A percentile compares a stretch with the other conserved stretches of the same genome.
phyloP scores from a whole-genome alignment of 2,888 invertebrate genomes.

The Drosophila meridionalis region DNA sequence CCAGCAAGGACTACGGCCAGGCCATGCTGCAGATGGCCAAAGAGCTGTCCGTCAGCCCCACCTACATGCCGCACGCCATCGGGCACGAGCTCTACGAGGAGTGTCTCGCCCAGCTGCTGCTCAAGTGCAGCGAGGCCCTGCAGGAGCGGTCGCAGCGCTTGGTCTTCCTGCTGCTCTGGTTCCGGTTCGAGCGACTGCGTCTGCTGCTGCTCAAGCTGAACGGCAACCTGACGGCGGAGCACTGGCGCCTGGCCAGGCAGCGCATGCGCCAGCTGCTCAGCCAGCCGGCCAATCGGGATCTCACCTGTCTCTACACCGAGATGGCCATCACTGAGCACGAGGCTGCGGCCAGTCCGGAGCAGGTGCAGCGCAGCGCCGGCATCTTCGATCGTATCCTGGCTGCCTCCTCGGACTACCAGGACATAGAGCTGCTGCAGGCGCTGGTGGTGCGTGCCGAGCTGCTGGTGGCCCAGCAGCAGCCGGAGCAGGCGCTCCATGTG shows the following conservation, averaged over 20 bases:
- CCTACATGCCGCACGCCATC: constrained; percentile 87
- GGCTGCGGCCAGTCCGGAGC: constrained; percentile 27
- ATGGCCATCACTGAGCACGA: constrained; percentile 88
- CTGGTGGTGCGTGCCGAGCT: constrained; percentile 75
- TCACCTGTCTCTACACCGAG: constrained; percentile 87
- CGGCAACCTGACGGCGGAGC: constrained; percentile 79
- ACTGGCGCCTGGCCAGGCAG: constrained; percentile 80
- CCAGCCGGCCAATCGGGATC: constrained; percentile 86
- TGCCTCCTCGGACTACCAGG: constrained; percentile 69
- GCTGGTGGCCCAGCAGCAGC: constrained; percentile 58
- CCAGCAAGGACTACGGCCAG: constrained; percentile 54
- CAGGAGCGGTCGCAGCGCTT: constrained; percentile 78
- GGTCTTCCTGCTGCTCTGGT: constrained; percentile 88
- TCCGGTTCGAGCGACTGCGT: constrained; percentile 87
- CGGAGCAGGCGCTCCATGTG: constrained; percentile 65
- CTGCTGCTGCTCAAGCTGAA: constrained; percentile 85
- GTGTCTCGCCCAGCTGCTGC: constrained; percentile 86
- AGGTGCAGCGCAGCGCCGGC: constrained; percentile 59
- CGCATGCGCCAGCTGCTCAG: constrained; percentile 87
- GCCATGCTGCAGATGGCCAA: constrained; percentile 83
- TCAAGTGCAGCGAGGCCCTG: constrained; percentile 84
- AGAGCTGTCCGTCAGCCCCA: constrained; percentile 87
- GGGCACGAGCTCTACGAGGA: constrained; percentile 87
- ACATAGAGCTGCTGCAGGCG: constrained; percentile 32
- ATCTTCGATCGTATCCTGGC: neutral